Evolutionary conservation across 2,113 vertebrate genomes (phyloP), one percentile per base, ranked within the genome.

Genomic region (Carassius auratus): DNA sequence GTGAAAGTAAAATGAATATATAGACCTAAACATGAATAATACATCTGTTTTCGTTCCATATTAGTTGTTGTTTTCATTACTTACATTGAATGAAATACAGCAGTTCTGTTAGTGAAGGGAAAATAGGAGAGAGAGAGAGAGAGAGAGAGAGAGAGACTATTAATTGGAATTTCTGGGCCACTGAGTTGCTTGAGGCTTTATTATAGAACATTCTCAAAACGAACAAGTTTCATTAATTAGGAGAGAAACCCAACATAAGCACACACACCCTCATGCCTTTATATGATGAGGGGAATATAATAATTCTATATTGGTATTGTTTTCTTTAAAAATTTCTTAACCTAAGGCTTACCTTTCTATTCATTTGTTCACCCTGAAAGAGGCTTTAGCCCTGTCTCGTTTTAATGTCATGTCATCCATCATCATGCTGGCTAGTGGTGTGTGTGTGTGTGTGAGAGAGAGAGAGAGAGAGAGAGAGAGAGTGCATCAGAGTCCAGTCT

Each of bases 81-180:
- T 61, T 30, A 1, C 33, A 42, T 14, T 79, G 55, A 61, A 42
- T 81, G 23, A 68, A 81, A 33, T 8, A 33, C 45, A 66, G 45
- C 61, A 68, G 8, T 5, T 76, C 45, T 68, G 45, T 30, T 48
- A 52, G 2, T 50, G 62, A 68, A 36, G 62, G 23, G 26, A 36
- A 68, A 50, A 68, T 19, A 13, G n/a, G 26, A 68, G 62, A 68
- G 42, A 45, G 36, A 42, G 77, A 42, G 77, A 42, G 10, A 15
- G 62, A 68, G 42, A 45, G 26, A 68, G 62, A 68, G 42, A 45
- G 36, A 42, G 77, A 42, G 10, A 15, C 19, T 85, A 85, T 87
- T 85, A 85, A 87, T 85, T 87, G 78, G 83, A 85, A 81, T 87
- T 85, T 81, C 59, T 81, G 86, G 83, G 83, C 78, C 83, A 87